Conservation (phyloP, 2,888 invertebrate species). For the Sphaerophoria rueppellii region DNA sequence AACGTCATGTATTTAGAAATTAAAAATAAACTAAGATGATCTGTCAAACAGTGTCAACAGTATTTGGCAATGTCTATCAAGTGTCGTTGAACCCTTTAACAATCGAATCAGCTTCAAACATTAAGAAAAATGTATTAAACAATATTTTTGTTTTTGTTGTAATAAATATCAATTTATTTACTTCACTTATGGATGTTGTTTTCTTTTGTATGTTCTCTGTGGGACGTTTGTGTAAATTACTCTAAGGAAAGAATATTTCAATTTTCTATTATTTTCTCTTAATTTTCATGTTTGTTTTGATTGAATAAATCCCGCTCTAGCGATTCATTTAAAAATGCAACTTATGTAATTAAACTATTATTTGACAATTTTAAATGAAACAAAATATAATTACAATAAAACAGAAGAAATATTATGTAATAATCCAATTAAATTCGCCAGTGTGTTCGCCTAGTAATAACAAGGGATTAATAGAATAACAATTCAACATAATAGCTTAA, state of each 20-base stretch:
- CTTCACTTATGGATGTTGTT: conserved; percentile 21
- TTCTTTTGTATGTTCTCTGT: conserved; percentile 6
- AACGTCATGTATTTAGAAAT: too few relatives aligned
- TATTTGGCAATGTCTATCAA: too few relatives aligned
- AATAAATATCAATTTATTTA: conserved; percentile 68
- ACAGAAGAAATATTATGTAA: conserved; percentile 11
- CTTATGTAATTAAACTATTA: background rate
- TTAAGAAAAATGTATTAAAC: too few relatives aligned
- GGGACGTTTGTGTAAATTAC: conserved; percentile 42
- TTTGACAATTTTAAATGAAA: conserved; percentile 49
- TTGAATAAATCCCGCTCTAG: conserved; percentile 36
- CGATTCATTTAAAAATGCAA: conserved; percentile 63
- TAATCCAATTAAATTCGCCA: conserved; percentile 49
- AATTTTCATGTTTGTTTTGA: conserved; percentile 12
- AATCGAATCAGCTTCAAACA: too few relatives aligned
- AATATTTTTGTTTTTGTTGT: conserved; percentile 14
- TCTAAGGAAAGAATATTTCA: conserved; percentile 42
- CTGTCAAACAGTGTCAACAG: too few relatives aligned
- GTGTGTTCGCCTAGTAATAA: conserved; percentile 49
- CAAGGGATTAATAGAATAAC: conserved; percentile 60
- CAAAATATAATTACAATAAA: conserved; percentile 32
- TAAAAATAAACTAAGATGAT: too few relatives aligned
- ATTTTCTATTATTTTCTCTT: background rate
- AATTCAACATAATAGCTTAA: conserved; percentile 69
- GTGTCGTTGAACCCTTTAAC: too few relatives aligned